Base-by-base conservation (phyloP, 2,888 invertebrate species). In the Subacronicta megacephala region DNA sequence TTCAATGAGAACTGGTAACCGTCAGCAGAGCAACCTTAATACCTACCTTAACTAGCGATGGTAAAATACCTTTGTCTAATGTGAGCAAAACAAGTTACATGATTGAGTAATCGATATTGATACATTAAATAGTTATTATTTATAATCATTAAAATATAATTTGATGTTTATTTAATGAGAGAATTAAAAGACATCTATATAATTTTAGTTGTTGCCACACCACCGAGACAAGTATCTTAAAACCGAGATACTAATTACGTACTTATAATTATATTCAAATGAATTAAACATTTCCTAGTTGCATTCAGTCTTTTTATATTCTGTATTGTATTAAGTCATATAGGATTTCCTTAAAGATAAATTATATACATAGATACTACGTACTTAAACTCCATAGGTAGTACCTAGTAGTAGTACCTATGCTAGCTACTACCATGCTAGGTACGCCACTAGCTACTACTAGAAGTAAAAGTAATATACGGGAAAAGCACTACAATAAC, bases 1-100 rank as follows among this genome's bases (percentile, higher is more conserved):
- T 42, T 62, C 58, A 66, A 69, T 62, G 57, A 54, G 31, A 69
- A 69, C 52, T n/a, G 17, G 41, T 57, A 49, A 45, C 33, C 45
- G 18, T 35, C 49, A 43, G 40, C 20, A 41, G 35, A n/a, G 38
- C 17, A 49, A 38, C 53, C 53, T 51, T 40, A 52, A 35, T 38
- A 44, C 29, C 37, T 38, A 44, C 29, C 37, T 51, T 44, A 50
- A 58, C 51, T 20, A 51, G 36, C 35, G 46, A 47, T 44, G 12
- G 12, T 23, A 29, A 36, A 36, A 58, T 37, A 51, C 12, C 43
- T 58, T 44, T 69, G 68, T 64, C 20, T 55, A n/a, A 35, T 44
- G 35, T 41, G 59, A 52, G n/a, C 9, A 23, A 47, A 33, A 20
- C 18, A 29, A 46, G 42, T 4, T 18, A 46, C 7, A 47, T 38